These are phyloP conservation scores for Triplophysa siluroides DNA, from an alignment of 2,113 vertebrate genomes.

Conservation along the genomic window DNA sequence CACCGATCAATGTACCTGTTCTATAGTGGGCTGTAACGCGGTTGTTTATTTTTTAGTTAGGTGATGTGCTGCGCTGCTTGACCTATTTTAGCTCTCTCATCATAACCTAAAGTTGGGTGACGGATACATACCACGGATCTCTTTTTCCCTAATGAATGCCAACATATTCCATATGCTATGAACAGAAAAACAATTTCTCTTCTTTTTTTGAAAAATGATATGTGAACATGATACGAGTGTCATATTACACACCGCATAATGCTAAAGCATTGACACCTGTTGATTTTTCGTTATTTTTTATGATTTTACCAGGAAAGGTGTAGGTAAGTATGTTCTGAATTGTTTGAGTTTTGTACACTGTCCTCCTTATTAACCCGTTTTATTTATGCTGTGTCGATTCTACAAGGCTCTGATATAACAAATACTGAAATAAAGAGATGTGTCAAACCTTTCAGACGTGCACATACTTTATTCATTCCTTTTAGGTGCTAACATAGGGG, in stretches of 20 bases:
- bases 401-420: slow-evolving; percentile 51
- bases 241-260: slow-evolving; percentile 36
- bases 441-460: slow-evolving; percentile 52
- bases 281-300: slow-evolving; percentile 56
- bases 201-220: slow-evolving; percentile 4
- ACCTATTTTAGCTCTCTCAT: slow-evolving; percentile 60
- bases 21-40: slow-evolving; percentile 58
- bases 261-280: slow-evolving; percentile 47
- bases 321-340: slow-evolving; percentile 80
- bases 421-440: slow-evolving; percentile 64
- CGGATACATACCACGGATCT: slow-evolving; percentile 47
- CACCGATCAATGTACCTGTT: neutral
- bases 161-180: slow-evolving; percentile 1
- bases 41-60: slow-evolving; percentile 54
- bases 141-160: slow-evolving; percentile 3
- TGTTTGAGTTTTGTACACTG: slow-evolving; percentile 68
- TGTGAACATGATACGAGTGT: slow-evolving; percentile 27
- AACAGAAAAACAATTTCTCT: neutral
- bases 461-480: neutral
- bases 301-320: slow-evolving; percentile 64
- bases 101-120: slow-evolving; percentile 47
- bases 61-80: slow-evolving; percentile 53
- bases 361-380: slow-evolving; percentile 60
- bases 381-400: slow-evolving; percentile 68
- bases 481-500: neutral